Evolutionary conservation across 2,113 vertebrate genomes (phyloP), one percentile per base, ranked within the genome.

Genomic region (Edolisoma coerulescens): DNA sequence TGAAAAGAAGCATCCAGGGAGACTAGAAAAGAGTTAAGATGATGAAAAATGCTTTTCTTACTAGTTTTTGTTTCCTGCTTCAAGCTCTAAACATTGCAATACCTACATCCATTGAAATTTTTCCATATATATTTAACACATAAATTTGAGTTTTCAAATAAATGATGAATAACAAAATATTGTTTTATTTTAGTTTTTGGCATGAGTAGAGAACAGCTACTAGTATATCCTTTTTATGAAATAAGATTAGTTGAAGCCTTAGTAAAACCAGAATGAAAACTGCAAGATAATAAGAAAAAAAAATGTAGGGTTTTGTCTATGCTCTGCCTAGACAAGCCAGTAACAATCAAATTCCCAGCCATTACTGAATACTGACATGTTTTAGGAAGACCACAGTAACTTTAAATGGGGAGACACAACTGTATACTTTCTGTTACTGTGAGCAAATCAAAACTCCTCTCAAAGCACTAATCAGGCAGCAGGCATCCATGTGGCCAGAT

Each of bases 401-500:
- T n/a, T 41, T 50, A 89, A 77, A 74, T n/a, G 37, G 17, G 30
- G 28, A 63, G 24, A 41, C 32, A 63, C 18, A 42, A 95, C 9
- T 52, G 16, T 21, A 57, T 14, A 63, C 24, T 77, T 77, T 61
- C 11, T 78, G 22, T 49, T 50, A 24, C 23, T 77, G 6, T 35
- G 22, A 92, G 50, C 18, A 95, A 80, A 96, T 85, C 81, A 33
- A 61, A 69, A 81, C 65, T 70, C 33, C 32, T 39, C 45, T 95
- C 82, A 90, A 90, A 91, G 76, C 33, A 69, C 15, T 44, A 45
- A 64, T 57, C 32, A 90, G 60, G 67, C 65, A 94, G 63, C 57
- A 87, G 94, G 77, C 23, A 30, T 76, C 45, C 26, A 35, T 87
- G 59, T 86, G 75, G 92, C 83, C 94, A 96, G 92, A 95, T 97